phyloP scores from a whole-genome alignment of 2,888 invertebrate species.

The Ferdinandea cuprea region DNA sequence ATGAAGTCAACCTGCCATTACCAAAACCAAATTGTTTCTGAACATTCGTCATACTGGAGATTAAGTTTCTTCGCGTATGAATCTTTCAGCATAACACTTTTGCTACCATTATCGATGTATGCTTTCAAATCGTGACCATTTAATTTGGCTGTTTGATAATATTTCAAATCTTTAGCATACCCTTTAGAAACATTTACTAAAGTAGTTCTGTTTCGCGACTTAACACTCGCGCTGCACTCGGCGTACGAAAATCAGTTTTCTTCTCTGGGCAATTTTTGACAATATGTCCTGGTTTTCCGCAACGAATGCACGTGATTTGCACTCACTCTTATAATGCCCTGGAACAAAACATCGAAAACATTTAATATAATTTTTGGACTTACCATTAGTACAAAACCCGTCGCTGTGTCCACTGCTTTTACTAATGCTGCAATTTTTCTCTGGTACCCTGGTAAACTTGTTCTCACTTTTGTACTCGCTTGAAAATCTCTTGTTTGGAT shows the following conservation, averaged over 20 bases:
- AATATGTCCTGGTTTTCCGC: conserved; percentile 48
- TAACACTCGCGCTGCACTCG: background rate
- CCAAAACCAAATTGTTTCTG: conserved; percentile 40
- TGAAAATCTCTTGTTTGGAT: conserved; percentile 16
- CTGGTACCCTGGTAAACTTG: background rate
- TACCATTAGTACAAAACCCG: conserved; percentile 39
- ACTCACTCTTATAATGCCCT: conserved; percentile 46
- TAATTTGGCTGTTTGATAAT: conserved; percentile 43
- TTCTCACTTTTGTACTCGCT: background rate
- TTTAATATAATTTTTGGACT: conserved; percentile 13
- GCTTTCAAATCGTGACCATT: conserved; percentile 38
- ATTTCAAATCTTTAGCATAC: conserved; percentile 19
- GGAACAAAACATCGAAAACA: conserved; percentile 28
- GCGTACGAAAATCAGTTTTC: background rate
- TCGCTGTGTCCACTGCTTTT: conserved; percentile 38
- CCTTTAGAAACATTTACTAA: background rate
- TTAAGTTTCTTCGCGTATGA: conserved; percentile 29
- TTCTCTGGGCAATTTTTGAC: conserved; percentile 27
- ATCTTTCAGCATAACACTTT: conserved; percentile 42
- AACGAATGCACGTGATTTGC: conserved; percentile 42
- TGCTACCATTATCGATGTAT: conserved; percentile 57
- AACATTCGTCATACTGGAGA: background rate
- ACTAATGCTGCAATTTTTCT: conserved; percentile 22
- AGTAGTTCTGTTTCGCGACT: conserved; percentile 3
- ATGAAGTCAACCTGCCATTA: conserved; percentile 35